Evolutionary conservation across 2,797 vertebrate species (phyloP).

Genomic region (Huso huso): DNA sequence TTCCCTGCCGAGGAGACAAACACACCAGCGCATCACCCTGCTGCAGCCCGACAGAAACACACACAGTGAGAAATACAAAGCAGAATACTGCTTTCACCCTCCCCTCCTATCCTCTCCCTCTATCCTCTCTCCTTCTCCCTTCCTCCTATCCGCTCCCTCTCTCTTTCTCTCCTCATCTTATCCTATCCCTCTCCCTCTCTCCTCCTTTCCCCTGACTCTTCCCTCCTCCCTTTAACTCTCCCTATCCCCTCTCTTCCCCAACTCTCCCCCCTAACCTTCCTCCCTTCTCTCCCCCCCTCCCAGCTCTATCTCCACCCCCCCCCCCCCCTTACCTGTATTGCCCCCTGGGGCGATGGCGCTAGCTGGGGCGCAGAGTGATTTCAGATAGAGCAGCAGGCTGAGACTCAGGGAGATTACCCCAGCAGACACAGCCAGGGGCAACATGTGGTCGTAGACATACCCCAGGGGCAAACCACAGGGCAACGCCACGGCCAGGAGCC

Average conservation of each 20-base stretch:
- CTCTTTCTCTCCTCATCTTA: no score
- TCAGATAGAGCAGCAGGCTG: constrained; percentile 71
- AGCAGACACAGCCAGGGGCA: constrained; percentile 66
- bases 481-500: constrained; percentile 52
- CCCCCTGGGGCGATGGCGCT: constrained; percentile 70
- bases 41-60: neutral
- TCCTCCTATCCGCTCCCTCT: no score
- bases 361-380: constrained; percentile 62
- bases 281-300: neutral
- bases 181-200: neutral
- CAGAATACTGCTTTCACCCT: neutral
- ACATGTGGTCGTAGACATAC: constrained; percentile 61
- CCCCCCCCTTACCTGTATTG: constrained; percentile 67
- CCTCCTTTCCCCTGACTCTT: no score
- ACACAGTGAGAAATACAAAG: neutral
- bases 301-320: neutral
- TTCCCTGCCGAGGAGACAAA: constrained; percentile 54
- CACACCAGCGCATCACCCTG: no score
- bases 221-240: neutral
- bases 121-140: no score
- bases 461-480: constrained; percentile 57
- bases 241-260: neutral
- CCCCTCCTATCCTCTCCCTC: no score
- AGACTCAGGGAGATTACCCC: constrained; percentile 57
- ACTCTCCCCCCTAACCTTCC: neutral